Percentiles rank a stretch among this genome's conserved stretches.
These are phyloP conservation scores for Peromyscus californicus DNA, from an alignment of 2,113 vertebrate genomes.

Conservation along the genomic window DNA sequence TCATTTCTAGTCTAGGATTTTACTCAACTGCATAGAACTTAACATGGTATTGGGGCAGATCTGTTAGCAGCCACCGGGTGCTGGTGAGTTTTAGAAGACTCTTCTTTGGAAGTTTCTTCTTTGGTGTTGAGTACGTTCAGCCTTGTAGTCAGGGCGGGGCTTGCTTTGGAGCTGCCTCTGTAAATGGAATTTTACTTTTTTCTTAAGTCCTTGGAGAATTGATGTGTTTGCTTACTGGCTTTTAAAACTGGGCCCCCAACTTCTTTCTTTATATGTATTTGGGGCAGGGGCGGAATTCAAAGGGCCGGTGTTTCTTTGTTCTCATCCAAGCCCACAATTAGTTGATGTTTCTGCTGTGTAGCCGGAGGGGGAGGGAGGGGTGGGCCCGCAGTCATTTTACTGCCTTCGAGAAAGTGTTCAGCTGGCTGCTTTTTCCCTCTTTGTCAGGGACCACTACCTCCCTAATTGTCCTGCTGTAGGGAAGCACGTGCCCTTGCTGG, in stretches of 20 bases:
- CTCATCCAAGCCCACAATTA: slow-evolving; percentile 73
- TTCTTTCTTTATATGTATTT: slow-evolving; percentile 61
- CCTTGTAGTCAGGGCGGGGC: neutral
- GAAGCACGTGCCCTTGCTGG: slow-evolving; percentile 88
- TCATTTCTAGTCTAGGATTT: neutral
- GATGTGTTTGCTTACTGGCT: slow-evolving; percentile 66
- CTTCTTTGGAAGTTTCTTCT: neutral
- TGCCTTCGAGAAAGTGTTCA: slow-evolving; percentile 63
- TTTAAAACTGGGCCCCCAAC: slow-evolving; percentile 59
- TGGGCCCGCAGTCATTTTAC: slow-evolving; percentile 72
- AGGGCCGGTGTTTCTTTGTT: slow-evolving; percentile 83
- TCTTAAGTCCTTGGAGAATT: slow-evolving; percentile 37
- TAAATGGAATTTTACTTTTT: slow-evolving; percentile 67
- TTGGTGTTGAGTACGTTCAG: neutral
- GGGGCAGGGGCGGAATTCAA: slow-evolving; percentile 24
- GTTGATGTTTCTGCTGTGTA: slow-evolving; percentile 46
- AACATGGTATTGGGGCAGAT: neutral
- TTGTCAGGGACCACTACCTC: slow-evolving; percentile 86
- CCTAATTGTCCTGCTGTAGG: slow-evolving; percentile 91
- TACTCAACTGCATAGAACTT: neutral
- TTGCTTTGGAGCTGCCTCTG: slow-evolving; percentile 42
- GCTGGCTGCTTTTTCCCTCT: slow-evolving; percentile 77
- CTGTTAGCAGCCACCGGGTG: neutral
- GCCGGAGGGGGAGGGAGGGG: slow-evolving; percentile 43
- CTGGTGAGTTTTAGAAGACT: neutral